phyloP scores from a whole-genome alignment of 1,140 invertebrate genomes.

The Drosophila orosa region DNA sequence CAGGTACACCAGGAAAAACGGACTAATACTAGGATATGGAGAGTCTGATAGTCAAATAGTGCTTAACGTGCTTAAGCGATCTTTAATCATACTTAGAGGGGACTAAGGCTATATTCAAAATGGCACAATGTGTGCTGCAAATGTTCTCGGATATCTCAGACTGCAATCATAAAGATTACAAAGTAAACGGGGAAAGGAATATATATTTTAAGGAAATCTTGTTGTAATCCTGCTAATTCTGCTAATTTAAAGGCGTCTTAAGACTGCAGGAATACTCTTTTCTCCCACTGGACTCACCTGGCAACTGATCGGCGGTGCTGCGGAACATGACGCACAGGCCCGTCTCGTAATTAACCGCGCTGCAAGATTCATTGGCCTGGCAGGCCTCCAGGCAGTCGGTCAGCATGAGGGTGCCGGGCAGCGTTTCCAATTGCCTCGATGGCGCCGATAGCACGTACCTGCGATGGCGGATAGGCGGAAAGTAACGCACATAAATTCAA shows the following conservation, averaged over 20 bases:
- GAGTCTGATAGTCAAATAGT: slow-evolving; percentile 15
- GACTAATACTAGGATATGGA: slow-evolving; percentile 7
- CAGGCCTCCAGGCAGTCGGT: slow-evolving; percentile 96
- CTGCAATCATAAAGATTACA: background rate
- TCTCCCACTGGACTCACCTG: slow-evolving; percentile 88
- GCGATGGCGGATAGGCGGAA: slow-evolving; percentile 62
- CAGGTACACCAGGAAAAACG: slow-evolving; percentile 31
- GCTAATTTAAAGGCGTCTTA: background rate
- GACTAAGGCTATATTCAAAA: background rate
- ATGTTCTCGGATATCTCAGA: background rate
- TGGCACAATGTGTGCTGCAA: slow-evolving; percentile 14
- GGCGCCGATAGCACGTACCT: slow-evolving; percentile 92
- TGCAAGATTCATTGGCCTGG: slow-evolving; percentile 94
- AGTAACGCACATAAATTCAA: slow-evolving; percentile 68
- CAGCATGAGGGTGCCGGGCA: slow-evolving; percentile 95
- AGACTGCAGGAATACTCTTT: background rate
- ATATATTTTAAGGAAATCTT: background rate
- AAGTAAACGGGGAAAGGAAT: background rate
- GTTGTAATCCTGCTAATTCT: background rate
- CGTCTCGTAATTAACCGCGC: slow-evolving; percentile 97
- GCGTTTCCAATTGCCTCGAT: slow-evolving; percentile 93
- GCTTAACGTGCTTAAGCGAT: slow-evolving; percentile 5
- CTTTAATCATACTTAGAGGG: slow-evolving; percentile 4
- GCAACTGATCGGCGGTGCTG: slow-evolving; percentile 93
- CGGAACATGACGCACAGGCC: slow-evolving; percentile 96